phyloP scores from a whole-genome alignment of 1,140 invertebrate species.

The Adelges cooleyi region DNA sequence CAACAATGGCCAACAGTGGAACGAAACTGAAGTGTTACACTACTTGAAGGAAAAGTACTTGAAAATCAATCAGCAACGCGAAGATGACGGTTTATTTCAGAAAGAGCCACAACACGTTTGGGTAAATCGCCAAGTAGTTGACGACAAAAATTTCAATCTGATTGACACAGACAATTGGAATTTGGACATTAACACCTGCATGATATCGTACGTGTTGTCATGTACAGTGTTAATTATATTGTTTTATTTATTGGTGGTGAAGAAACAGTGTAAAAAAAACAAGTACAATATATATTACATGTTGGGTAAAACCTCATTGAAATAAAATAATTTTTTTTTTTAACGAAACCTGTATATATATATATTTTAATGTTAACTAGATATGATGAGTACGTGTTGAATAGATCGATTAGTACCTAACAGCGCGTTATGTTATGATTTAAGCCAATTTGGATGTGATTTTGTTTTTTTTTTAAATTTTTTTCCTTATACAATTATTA shows the following conservation, averaged over 20 bases:
- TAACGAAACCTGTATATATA: too few relatives aligned
- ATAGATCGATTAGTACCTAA: too few relatives aligned
- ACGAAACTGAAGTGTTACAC: conserved; percentile 53
- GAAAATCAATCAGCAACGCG: conserved; percentile 34
- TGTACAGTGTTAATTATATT: conserved; percentile 57
- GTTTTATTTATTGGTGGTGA: conserved; percentile 62
- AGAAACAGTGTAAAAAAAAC: conserved; percentile 56
- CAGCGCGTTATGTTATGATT: too few relatives aligned
- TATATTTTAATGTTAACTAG: too few relatives aligned
- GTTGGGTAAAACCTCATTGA: too few relatives aligned
- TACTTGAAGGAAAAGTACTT: conserved; percentile 68
- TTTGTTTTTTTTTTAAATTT: too few relatives aligned
- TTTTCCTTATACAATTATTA: too few relatives aligned
- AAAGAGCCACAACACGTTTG: background rate
- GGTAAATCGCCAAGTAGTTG: conserved; percentile 31
- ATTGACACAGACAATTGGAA: conserved; percentile 42
- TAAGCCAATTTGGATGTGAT: too few relatives aligned
- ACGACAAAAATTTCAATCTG: conserved; percentile 45
- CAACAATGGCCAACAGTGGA: conserved; percentile 47
- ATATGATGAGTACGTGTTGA: too few relatives aligned
- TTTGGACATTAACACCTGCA: conserved; percentile 52
- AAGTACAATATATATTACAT: too few relatives aligned
- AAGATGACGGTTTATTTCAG: background rate
- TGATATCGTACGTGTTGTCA: conserved; percentile 57
- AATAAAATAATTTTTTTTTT: too few relatives aligned